These are phyloP conservation scores for Lagria hirta DNA, from an alignment of 2,888 invertebrate genomes.

Conservation along the genomic window DNA sequence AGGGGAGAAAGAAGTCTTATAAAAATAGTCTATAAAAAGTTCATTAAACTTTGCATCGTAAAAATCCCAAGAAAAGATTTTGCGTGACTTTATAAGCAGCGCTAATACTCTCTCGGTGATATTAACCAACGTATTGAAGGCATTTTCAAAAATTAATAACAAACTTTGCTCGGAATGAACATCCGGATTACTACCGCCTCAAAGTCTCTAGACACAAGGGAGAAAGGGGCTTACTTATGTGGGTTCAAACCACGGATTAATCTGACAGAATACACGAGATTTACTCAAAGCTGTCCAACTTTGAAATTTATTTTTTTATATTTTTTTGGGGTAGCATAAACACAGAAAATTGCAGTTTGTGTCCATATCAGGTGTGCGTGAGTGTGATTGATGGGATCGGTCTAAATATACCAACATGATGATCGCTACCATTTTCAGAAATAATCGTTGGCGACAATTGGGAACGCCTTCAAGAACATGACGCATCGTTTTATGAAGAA, in stretches of 20 bases:
- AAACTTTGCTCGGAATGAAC: slow-evolving; percentile 23
- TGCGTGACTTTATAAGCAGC: slow-evolving; percentile 11
- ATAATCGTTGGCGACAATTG: too few species aligned
- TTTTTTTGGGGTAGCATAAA: slow-evolving; percentile 6
- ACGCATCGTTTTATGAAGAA: too few species aligned
- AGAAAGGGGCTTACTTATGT: slow-evolving; percentile 18
- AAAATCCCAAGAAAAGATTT: slow-evolving; percentile 20
- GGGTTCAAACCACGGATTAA: slow-evolving; percentile 23
- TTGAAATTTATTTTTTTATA: slow-evolving; percentile 17
- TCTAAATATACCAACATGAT: background rate
- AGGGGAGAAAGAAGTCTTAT: slow-evolving; percentile 14
- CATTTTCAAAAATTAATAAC: slow-evolving; percentile 25
- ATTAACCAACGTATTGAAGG: slow-evolving; percentile 18
- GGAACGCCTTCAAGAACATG: too few species aligned
- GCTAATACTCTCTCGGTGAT: slow-evolving; percentile 18
- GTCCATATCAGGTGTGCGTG: slow-evolving; percentile 6
- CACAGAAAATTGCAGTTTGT: background rate
- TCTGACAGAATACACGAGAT: slow-evolving; percentile 23
- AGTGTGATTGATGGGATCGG: slow-evolving; percentile 5
- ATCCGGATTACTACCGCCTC: slow-evolving; percentile 24
- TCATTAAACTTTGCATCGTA: slow-evolving; percentile 26
- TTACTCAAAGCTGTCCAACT: slow-evolving; percentile 21
- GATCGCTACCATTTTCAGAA: too few species aligned
- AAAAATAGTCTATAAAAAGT: slow-evolving; percentile 25
- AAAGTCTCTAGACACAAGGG: slow-evolving; percentile 15